Base-by-base conservation (phyloP, 2,888 invertebrate genomes). In the Periphyllus acericola region DNA sequence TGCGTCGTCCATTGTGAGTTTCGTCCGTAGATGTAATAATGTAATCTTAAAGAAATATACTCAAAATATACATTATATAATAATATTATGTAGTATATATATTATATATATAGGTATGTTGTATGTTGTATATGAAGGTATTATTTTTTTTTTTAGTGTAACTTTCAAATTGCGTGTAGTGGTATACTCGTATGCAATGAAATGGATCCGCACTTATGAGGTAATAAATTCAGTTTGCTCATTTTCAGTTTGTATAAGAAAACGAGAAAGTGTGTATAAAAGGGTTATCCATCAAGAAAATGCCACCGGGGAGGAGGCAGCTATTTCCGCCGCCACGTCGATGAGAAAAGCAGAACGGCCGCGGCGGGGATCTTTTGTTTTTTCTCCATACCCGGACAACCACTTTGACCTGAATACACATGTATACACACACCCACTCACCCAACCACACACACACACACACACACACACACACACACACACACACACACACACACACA, bases 201-300 rank as follows among this genome's bases (percentile, higher is more conserved):
- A 85, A 85, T 85, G 66, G 78, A 85, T 79, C 68, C 79, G 52
- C 66, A 71, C 55, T 85, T 71, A 83, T 21, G 52, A 3, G 76
- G 55, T 79, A 85, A 85, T 85, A 85, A 85, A 85, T 85, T 85
- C 79, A 21, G 79, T 71, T 76, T 46, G 40, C 68, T 19, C 85
- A n/a, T 34, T 46, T 52, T 46, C 21, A 52, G 78, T 79, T 36
- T 79, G 34, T 71, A 46, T 71, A 55, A 78, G 79, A 79, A 71
- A 85, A 46, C 34, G 78, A 40, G 71, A 71, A 71, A 79, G 71
- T 72, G 66, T 83, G 14, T 66, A 76, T 68, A 84, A 68, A 78
- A 78, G 76, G 78, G 85, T 78, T 85, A 85, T 85, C 85, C 76
- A 79, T 85, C 85, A 85, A 71, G 68, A 29, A 79, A 52, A 78